Conservation (phyloP, 2,113 vertebrate genomes). For the Cichladusa arquata region DNA sequence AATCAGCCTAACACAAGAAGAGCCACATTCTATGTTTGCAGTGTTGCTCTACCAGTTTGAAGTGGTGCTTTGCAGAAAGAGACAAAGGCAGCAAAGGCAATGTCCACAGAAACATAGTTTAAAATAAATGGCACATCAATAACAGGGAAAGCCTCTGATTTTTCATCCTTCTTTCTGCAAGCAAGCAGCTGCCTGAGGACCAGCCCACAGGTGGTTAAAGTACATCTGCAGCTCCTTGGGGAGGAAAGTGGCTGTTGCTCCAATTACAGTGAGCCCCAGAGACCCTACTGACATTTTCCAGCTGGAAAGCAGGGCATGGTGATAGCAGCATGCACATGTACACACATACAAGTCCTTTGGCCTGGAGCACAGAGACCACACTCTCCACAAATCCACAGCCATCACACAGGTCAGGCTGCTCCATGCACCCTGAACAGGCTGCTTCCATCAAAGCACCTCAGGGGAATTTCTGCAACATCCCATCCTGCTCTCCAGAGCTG, state of each 20-base stretch:
- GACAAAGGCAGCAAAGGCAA: not conserved
- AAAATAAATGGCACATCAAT: not conserved
- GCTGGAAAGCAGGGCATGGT: not conserved
- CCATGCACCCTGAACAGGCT: not conserved
- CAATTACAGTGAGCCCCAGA: not conserved
- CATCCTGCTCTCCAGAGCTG: not conserved
- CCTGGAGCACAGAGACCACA: not conserved
- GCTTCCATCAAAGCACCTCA: not conserved
- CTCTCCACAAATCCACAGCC: not conserved
- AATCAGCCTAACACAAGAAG: not conserved
- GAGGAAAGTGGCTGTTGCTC: not conserved
- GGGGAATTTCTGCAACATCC: not conserved
- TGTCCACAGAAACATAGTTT: not conserved
- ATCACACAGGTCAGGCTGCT: not conserved
- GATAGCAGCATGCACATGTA: not conserved
- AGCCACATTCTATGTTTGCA: not conserved
- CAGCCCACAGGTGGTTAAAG: not conserved
- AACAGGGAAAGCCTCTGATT: not conserved
- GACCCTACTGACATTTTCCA: not conserved
- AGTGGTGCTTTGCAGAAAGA: not conserved
- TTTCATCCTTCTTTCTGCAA: not conserved
- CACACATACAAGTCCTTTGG: not conserved
- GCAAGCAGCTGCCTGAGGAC: not conserved
- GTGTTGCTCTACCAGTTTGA: fast-evolving
- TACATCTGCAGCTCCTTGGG: not conserved